A percentile compares a stretch with the other conserved stretches of the same genome.
Evolutionary conservation across 2,888 invertebrate genomes (phyloP).

Genomic region (Xiphydria camelus): DNA sequence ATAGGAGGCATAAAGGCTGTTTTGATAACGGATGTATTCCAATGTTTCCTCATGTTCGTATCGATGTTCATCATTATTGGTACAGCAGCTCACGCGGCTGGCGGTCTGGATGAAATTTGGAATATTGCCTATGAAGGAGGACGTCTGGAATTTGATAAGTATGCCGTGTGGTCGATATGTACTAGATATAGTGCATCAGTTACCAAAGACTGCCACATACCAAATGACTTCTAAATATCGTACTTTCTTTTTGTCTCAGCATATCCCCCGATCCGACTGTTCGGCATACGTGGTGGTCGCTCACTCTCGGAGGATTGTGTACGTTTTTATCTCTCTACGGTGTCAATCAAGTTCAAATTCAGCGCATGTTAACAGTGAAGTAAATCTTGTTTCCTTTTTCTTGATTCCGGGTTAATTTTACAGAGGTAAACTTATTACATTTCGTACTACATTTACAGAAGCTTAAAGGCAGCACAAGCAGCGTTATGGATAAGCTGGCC

Average conservation of each 20-base stretch:
- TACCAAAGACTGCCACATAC: neutral
- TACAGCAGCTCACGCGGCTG: slow-evolving; percentile 71
- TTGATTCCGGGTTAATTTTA: neutral
- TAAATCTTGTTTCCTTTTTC: slow-evolving; percentile 26
- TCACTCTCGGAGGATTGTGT: slow-evolving; percentile 78
- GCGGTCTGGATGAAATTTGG: slow-evolving; percentile 74
- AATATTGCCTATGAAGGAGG: slow-evolving; percentile 69
- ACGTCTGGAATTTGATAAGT: slow-evolving; percentile 74
- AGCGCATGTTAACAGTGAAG: slow-evolving; percentile 59
- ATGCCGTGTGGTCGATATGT: slow-evolving; percentile 40
- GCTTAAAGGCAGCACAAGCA: slow-evolving; percentile 69
- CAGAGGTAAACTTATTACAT: neutral
- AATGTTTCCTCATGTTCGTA: slow-evolving; percentile 82
- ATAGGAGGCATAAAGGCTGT: slow-evolving; percentile 92
- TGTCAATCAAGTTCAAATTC: slow-evolving; percentile 80
- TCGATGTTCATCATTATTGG: slow-evolving; percentile 80
- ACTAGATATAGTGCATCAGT: neutral
- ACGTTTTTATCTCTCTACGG: slow-evolving; percentile 81
- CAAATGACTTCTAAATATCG: slow-evolving; percentile 6
- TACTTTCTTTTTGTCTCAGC: slow-evolving; percentile 56
- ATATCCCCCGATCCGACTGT: slow-evolving; percentile 78
- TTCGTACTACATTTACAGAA: slow-evolving; percentile 50
- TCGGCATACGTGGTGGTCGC: slow-evolving; percentile 82
- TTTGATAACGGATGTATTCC: slow-evolving; percentile 83
- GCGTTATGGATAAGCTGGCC: slow-evolving; percentile 83